Conservation (phyloP, 1,140 invertebrate species). For the Paraescarpia echinospica region DNA sequence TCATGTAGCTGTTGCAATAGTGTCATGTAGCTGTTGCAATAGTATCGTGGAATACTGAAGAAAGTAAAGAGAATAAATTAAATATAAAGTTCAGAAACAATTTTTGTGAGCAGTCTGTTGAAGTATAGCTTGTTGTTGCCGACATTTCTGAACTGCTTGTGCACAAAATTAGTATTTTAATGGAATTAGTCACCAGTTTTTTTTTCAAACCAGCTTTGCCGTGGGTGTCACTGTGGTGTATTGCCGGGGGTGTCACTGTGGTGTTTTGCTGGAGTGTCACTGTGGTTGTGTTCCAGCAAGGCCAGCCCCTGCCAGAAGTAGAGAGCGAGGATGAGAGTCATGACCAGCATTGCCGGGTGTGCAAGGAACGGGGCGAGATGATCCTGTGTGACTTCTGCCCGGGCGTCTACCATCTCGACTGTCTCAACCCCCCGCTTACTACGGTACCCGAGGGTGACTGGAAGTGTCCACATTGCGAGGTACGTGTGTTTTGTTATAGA, state of each 20-base stretch:
- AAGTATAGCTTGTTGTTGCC: too few species aligned
- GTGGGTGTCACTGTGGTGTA: not conserved
- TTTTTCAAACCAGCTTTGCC: too few species aligned
- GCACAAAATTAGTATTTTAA: too few species aligned
- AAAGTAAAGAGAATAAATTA: too few species aligned
- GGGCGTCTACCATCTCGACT: conserved; percentile 93
- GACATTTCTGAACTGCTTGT: too few species aligned
- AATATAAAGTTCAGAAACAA: conserved; percentile 14
- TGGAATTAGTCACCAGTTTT: too few species aligned
- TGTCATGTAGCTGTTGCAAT: too few species aligned
- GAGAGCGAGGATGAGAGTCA: conserved; percentile 70
- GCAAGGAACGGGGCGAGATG: conserved; percentile 94
- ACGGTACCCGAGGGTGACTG: conserved; percentile 89
- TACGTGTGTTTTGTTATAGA: not conserved
- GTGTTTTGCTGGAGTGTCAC: too few species aligned
- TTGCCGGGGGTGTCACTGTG: too few species aligned
- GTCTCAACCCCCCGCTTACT: conserved; percentile 87
- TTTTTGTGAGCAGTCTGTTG: too few species aligned
- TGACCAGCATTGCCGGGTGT: conserved; percentile 80
- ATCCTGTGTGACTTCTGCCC: conserved; percentile 94
- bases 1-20: too few species aligned
- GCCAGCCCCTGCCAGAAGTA: conserved; percentile 22
- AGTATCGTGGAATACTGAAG: too few species aligned
- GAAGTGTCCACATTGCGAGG: conserved; percentile 90
- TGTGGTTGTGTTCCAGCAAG: not conserved